Evolutionary conservation across 2,888 invertebrate genomes (phyloP).

Genomic region (Scaptomyza caliginosa): DNA sequence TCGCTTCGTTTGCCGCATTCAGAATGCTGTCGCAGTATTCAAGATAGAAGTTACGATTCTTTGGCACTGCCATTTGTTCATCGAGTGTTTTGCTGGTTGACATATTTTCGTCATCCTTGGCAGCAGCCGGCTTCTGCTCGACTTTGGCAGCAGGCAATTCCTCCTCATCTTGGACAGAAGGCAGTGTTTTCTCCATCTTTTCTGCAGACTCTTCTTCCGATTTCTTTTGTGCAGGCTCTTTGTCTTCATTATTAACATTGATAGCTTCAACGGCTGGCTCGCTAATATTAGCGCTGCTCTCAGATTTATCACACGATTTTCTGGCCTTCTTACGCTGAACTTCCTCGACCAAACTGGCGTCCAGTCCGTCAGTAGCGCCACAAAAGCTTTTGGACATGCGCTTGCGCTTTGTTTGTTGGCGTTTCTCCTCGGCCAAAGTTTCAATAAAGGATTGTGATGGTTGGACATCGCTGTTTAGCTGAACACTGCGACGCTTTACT

Average conservation of each 20-base stretch:
- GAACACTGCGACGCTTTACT: constrained; percentile 55
- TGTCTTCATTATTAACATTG: not conserved
- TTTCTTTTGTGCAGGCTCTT: not conserved
- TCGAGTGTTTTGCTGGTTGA: not conserved
- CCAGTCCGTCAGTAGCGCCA: constrained; percentile 39
- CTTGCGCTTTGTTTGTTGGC: constrained; percentile 56
- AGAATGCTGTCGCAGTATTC: constrained; percentile 75
- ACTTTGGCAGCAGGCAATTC: not conserved
- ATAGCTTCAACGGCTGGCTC: not conserved
- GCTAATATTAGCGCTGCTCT: not conserved
- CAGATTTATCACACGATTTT: not conserved
- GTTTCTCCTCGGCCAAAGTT: constrained; percentile 51
- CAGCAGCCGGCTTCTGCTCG: not conserved
- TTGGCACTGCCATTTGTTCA: not conserved
- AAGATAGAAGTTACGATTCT: constrained; percentile 45
- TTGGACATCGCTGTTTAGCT: constrained; percentile 44
- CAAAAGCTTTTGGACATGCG: constrained; percentile 77
- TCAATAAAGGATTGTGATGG: constrained; percentile 81
- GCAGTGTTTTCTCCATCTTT: not conserved
- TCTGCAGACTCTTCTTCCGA: not conserved
- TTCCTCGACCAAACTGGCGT: constrained; percentile 13
- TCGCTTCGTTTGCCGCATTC: constrained; percentile 75
- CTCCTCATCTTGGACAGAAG: not conserved
- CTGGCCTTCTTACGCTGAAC: constrained; percentile 28
- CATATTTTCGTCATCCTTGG: not conserved